phyloP scores from a whole-genome alignment of 2,113 vertebrate genomes.

The Muscicapa adusta region DNA sequence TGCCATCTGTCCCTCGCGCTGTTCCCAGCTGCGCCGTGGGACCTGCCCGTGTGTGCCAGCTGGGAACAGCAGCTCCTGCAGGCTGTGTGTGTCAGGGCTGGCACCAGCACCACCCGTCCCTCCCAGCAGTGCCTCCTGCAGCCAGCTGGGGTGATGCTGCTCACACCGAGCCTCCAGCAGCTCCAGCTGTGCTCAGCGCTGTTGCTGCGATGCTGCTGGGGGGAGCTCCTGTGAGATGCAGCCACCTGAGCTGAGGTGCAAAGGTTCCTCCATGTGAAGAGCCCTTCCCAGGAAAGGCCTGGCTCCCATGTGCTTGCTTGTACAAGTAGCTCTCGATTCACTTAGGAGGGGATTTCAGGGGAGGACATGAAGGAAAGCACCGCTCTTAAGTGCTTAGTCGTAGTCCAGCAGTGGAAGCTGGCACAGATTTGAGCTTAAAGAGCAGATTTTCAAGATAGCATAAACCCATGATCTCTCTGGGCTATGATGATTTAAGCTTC shows the following conservation, averaged over 20 bases:
- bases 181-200: neutral
- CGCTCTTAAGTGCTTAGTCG: neutral
- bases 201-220: rapidly evolving
- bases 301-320: rapidly evolving
- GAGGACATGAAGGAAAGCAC: neutral
- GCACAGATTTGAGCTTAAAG: neutral
- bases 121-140: neutral
- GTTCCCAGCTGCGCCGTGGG: neutral
- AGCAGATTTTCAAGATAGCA: neutral
- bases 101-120: neutral
- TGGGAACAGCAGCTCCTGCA: neutral
- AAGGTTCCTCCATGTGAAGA: neutral
- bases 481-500: neutral
- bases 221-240: neutral
- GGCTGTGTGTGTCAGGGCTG: rapidly evolving
- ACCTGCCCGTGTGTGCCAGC: neutral
- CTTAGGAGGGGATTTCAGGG: neutral
- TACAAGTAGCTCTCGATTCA: neutral
- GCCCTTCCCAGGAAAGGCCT: neutral
- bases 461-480: neutral
- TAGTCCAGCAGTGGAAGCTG: neutral
- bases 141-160: neutral
- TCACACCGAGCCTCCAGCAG: rapidly evolving
- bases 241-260: neutral
- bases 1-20: neutral